Conservation (phyloP, 2,797 vertebrate genomes). For the Chiloscyllium punctatum region DNA sequence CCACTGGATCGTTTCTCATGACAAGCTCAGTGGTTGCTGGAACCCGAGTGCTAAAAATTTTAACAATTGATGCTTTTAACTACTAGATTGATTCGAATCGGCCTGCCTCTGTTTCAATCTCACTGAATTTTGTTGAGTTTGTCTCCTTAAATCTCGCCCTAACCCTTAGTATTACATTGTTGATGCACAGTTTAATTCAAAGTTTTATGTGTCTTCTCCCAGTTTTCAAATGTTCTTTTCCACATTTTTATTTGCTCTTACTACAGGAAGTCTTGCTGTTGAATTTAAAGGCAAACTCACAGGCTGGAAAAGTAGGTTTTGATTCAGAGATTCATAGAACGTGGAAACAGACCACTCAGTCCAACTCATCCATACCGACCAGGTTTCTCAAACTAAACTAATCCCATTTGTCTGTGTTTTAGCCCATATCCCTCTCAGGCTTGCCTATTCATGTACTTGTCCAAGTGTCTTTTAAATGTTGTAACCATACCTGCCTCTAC, state of each 20-base stretch:
- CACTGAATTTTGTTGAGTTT: background rate
- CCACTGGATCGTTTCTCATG: background rate
- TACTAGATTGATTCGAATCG: background rate
- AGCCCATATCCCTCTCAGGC: too few species aligned
- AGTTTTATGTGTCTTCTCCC: background rate
- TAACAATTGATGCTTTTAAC: background rate
- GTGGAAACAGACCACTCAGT: too few species aligned
- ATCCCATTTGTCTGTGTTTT: too few species aligned
- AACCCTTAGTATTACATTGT: background rate
- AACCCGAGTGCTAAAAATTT: background rate
- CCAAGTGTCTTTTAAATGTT: too few species aligned
- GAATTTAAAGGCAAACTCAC: too few species aligned
- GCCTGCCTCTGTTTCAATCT: background rate
- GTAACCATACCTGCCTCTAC: too few species aligned
- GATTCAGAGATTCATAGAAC: too few species aligned
- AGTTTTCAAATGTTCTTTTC: too few species aligned
- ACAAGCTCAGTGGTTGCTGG: background rate
- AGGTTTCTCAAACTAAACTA: too few species aligned
- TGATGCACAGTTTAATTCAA: background rate
- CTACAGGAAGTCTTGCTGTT: background rate
- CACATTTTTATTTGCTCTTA: background rate
- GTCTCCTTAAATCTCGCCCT: background rate
- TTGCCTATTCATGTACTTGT: too few species aligned
- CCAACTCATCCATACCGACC: too few species aligned
- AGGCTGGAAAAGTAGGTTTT: too few species aligned